phyloP scores from a whole-genome alignment of 1,140 invertebrate genomes.

The Sminthurides bifidus region DNA sequence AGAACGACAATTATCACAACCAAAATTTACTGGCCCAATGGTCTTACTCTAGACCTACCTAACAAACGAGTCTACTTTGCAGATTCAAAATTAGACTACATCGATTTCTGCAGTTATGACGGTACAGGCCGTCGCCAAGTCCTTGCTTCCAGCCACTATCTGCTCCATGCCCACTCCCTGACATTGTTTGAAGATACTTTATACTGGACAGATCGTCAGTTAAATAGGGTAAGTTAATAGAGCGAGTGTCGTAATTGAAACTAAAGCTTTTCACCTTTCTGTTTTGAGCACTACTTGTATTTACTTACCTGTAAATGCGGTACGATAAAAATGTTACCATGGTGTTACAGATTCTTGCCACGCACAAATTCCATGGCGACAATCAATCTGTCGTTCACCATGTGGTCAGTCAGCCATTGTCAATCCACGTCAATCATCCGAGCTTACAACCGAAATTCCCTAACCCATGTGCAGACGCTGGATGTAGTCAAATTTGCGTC shows the following conservation, averaged over 20 bases:
- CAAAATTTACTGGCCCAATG: constrained; percentile 98
- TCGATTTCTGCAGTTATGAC: constrained; percentile 96
- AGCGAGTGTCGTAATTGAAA: no score
- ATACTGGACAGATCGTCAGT: constrained; percentile 92
- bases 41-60: constrained; percentile 84
- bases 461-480: constrained; percentile 67
- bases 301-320: no score
- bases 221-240: constrained; percentile 55
- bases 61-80: constrained; percentile 92
- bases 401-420: constrained; percentile 83
- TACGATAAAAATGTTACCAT: no score
- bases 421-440: constrained; percentile 87
- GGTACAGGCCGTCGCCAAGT: constrained; percentile 77
- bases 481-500: constrained; percentile 85
- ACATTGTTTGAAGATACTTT: constrained; percentile 59
- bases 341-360: constrained; percentile 47
- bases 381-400: constrained; percentile 90
- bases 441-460: constrained; percentile 72
- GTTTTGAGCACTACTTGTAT: no score
- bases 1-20: constrained; percentile 78
- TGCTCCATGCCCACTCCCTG: constrained; percentile 89
- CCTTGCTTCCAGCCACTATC: constrained; percentile 72
- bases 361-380: constrained; percentile 77
- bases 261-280: no score
- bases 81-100: constrained; percentile 94